A percentile compares a stretch with the other conserved stretches of the same genome.
Evolutionary conservation across 2,797 vertebrate genomes (phyloP).

Genomic region (Microcaecilia unicolor): DNA sequence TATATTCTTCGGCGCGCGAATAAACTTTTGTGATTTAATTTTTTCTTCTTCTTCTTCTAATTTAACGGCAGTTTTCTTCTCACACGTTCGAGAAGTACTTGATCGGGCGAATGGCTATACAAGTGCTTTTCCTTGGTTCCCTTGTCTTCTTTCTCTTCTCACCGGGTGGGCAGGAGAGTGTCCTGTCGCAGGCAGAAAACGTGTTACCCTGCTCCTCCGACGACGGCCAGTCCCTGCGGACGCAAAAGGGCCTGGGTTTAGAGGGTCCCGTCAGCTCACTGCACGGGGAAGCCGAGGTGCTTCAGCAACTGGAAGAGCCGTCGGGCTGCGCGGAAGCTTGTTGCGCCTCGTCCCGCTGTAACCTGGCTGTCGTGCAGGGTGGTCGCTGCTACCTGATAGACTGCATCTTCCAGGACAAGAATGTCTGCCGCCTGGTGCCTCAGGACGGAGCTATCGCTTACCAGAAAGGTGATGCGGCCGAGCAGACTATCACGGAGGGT

Average conservation of each 20-base stretch:
- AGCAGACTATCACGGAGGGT: background rate
- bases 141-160: too few relatives aligned
- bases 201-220: too few relatives aligned
- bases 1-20: too few relatives aligned
- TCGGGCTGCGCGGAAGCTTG: background rate
- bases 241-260: background rate
- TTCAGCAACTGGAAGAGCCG: background rate
- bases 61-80: too few relatives aligned
- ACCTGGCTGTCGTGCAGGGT: background rate
- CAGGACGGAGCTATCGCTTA: background rate
- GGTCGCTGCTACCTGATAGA: background rate
- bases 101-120: too few relatives aligned
- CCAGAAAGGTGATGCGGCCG: background rate
- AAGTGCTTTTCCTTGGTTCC: too few relatives aligned
- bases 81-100: too few relatives aligned
- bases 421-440: background rate
- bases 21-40: too few relatives aligned
- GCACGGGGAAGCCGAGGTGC: background rate
- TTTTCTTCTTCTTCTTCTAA: too few relatives aligned
- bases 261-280: background rate
- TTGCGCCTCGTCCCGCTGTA: background rate
- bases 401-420: background rate
- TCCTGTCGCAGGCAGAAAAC: too few relatives aligned
- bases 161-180: too few relatives aligned
- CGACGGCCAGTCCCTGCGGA: too few relatives aligned